Conservation (phyloP, 2,113 vertebrate species). For the Ammodytes marinus region DNA sequence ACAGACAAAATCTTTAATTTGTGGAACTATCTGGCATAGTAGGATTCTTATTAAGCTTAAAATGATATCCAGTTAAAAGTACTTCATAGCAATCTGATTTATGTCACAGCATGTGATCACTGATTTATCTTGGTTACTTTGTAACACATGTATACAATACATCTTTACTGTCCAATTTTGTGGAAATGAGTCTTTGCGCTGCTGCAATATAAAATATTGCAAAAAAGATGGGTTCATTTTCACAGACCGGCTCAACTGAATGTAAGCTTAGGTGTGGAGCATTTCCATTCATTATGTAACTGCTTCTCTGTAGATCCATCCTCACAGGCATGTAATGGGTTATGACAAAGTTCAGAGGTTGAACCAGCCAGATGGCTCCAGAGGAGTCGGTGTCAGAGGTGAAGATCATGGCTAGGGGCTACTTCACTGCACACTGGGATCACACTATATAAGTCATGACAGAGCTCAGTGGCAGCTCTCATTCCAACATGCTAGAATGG, state of each 20-base stretch:
- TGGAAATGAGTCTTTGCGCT: background rate
- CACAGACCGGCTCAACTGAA: background rate
- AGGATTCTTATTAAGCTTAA: background rate
- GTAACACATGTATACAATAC: background rate
- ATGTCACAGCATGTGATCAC: too few species aligned
- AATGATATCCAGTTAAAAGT: background rate
- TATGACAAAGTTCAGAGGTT: slow-evolving; percentile 35
- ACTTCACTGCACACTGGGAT: slow-evolving; percentile 36
- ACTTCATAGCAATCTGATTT: background rate
- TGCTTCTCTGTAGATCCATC: slow-evolving; percentile 5
- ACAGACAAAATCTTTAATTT: background rate
- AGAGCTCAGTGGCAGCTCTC: slow-evolving; percentile 48
- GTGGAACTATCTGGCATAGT: background rate
- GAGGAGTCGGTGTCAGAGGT: slow-evolving; percentile 59
- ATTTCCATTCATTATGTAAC: background rate
- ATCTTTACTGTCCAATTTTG: background rate
- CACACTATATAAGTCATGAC: slow-evolving; percentile 41
- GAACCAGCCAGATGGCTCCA: slow-evolving; percentile 57
- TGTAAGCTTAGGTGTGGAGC: background rate
- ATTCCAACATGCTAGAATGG: slow-evolving; percentile 38
- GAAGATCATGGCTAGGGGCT: slow-evolving; percentile 57
- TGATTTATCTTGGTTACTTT: background rate
- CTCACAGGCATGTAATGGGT: slow-evolving; percentile 25
- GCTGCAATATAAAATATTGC: background rate
- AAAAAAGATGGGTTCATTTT: background rate